Percentiles rank a stretch among this genome's conserved stretches.
Conservation (phyloP, 2,888 invertebrate genomes). For the Aspidiotus rigidus region DNA sequence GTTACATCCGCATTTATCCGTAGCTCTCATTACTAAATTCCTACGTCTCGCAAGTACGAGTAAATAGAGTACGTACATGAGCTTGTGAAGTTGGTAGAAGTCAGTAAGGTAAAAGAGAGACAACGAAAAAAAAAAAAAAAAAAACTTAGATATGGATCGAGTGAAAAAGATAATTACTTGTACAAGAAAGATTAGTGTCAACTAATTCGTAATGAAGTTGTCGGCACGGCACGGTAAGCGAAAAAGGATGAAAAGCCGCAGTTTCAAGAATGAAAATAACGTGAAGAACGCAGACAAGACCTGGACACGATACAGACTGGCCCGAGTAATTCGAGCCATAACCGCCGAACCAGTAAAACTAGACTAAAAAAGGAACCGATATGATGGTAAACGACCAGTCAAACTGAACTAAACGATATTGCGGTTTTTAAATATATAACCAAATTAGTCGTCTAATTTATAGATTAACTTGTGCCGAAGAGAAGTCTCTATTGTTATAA, state of each 20-base stretch:
- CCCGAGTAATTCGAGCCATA: constrained; percentile 30
- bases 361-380: constrained; percentile 26
- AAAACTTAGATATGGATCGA: constrained; percentile 17
- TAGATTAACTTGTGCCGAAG: constrained; percentile 6
- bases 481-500: background rate
- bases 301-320: constrained; percentile 14
- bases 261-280: constrained; percentile 3
- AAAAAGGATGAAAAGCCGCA: constrained; percentile 24
- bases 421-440: constrained; percentile 20
- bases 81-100: background rate
- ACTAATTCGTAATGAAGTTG: constrained; percentile 33
- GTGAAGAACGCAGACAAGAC: constrained; percentile 23
- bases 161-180: constrained; percentile 20
- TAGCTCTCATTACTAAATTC: constrained; percentile 28
- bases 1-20: constrained; percentile 23
- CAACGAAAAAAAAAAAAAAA: background rate
- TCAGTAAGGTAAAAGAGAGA: background rate
- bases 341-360: constrained; percentile 25
- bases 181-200: constrained; percentile 26
- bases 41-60: background rate
- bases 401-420: constrained; percentile 24
- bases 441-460: constrained; percentile 16
- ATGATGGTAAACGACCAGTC: constrained; percentile 4
- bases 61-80: too few species aligned
- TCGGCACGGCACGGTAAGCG: constrained; percentile 27